Base-by-base conservation (phyloP, 2,888 invertebrate genomes). In the Platycnemis pennipes region DNA sequence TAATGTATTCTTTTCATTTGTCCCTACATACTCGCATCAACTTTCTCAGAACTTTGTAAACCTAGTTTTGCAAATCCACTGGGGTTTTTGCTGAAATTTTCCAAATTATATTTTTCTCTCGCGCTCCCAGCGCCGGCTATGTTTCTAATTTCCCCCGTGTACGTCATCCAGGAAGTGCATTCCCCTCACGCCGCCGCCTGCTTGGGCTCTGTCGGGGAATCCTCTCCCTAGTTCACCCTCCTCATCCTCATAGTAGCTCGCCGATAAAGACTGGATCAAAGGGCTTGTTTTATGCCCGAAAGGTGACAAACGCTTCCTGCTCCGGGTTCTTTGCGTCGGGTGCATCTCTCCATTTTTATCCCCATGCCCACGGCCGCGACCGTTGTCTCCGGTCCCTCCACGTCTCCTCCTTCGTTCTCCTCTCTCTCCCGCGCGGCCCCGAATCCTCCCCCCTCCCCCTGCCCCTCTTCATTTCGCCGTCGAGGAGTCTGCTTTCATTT, bases 161-260 rank as follows among this genome's bases (percentile, higher is more conserved):
- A 77, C 77, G 77, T 77, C 77, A 37, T 77, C 77, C 77, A 77
- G 77, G 77, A 77, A 77, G 77, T 77, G 77, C 77, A 77, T 77
- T 37, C 77, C 37, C 31, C 77, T 8, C n/a, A 5, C 19, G 37
- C n/a, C 37, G 37, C 77, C 77, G 13, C 77, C 77, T 77, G 37
- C 13, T 77, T 8, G 63, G 31, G 37, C 16, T 37, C 16, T 37
- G 31, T 77, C 77, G 37, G 31, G 7, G 37, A 16, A 77, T 77
- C 31, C 19, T 56, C 56, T 13, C 77, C 37, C 77, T 37, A 31
- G 11, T 37, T n/a, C 63, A 19, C 63, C 77, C 63, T n/a, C 37
- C 77, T 77, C 77, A 37, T n/a, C n/a, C 63, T 63, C 63, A n/a
- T n/a, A 37, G 77, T 77, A 16, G 77, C 77, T 37, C 77, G 31